Evolutionary conservation across 2,797 vertebrate species (phyloP).

Genomic region (Sebastes iracundus): DNA sequence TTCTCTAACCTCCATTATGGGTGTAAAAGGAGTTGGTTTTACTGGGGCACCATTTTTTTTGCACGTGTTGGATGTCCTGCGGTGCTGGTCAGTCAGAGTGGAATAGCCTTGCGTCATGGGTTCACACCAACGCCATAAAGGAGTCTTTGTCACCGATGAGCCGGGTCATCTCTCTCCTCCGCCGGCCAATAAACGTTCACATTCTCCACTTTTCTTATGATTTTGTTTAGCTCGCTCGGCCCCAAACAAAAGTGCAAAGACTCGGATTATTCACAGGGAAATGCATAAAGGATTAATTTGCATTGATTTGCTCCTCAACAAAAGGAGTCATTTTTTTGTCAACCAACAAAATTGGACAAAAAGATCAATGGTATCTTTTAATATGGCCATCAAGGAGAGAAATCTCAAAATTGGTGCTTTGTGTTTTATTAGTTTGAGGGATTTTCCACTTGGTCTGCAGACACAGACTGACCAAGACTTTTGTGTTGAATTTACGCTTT

Average conservation of each 20-base stretch:
- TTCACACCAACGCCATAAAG: conserved; percentile 81
- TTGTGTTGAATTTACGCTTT: conserved; percentile 70
- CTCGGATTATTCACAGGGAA: conserved; percentile 84
- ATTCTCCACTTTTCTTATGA: conserved; percentile 86
- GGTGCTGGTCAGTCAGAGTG: conserved; percentile 84
- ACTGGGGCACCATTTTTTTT: conserved; percentile 73
- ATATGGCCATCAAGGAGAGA: conserved; percentile 74
- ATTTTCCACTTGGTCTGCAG: conserved; percentile 78
- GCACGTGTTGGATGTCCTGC: conserved; percentile 78
- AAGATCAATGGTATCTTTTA: conserved; percentile 79
- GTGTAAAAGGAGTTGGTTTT: conserved; percentile 77
- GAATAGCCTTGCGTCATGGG: conserved; percentile 78
- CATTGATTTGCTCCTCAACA: conserved; percentile 83
- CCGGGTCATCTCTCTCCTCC: conserved; percentile 83
- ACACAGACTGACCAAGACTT: conserved; percentile 63
- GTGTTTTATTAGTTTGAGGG: conserved; percentile 75
- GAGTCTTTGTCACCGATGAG: conserved; percentile 81
- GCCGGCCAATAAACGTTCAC: conserved; percentile 81
- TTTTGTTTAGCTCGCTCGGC: conserved; percentile 77
- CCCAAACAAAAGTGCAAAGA: conserved; percentile 82
- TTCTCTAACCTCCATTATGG: conserved; percentile 65
- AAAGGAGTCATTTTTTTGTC: conserved; percentile 79
- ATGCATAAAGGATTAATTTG: conserved; percentile 88
- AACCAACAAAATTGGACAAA: conserved; percentile 75
- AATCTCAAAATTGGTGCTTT: conserved; percentile 76